A percentile compares a stretch with the other conserved stretches of the same genome.
phyloP scores from a whole-genome alignment of 2,888 invertebrate genomes.

The Lacanobia oleracea region DNA sequence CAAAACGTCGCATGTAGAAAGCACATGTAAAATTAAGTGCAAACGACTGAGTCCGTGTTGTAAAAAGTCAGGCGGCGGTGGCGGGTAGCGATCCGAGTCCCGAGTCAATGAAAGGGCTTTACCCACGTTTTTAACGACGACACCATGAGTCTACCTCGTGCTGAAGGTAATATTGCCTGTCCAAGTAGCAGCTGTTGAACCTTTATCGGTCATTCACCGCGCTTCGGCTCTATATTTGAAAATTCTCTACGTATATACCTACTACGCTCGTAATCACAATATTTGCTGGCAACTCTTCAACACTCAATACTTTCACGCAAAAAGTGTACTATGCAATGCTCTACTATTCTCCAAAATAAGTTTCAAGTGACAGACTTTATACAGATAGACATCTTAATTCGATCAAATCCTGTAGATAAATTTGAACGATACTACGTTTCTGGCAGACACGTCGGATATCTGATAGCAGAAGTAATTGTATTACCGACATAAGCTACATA shows the following conservation, averaged over 20 bases:
- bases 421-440: constrained; percentile 42
- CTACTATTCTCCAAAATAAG: constrained; percentile 72
- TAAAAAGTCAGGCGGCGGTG: constrained; percentile 50
- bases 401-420: constrained; percentile 38
- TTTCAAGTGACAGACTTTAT: constrained; percentile 65
- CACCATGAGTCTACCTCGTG: constrained; percentile 52
- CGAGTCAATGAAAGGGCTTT: constrained; percentile 59
- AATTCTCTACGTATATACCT: constrained; percentile 67
- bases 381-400: constrained; percentile 43
- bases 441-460: constrained; percentile 51
- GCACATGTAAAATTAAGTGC: constrained; percentile 56
- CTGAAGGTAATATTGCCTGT: constrained; percentile 54
- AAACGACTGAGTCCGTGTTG: constrained; percentile 56
- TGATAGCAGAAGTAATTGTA: constrained; percentile 67
- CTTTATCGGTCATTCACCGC: constrained; percentile 84
- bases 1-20: constrained; percentile 47
- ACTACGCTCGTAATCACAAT: constrained; percentile 69
- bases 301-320: constrained; percentile 70
- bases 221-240: constrained; percentile 67
- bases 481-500: constrained; percentile 68
- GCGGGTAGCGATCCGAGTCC: constrained; percentile 40
- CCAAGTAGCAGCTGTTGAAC: constrained; percentile 63
- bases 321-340: constrained; percentile 71
- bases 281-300: constrained; percentile 81
- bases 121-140: constrained; percentile 57